A percentile compares a stretch with the other conserved stretches of the same genome.
phyloP scores from a whole-genome alignment of 2,797 vertebrate species.

The Fistularia tabacaria region DNA sequence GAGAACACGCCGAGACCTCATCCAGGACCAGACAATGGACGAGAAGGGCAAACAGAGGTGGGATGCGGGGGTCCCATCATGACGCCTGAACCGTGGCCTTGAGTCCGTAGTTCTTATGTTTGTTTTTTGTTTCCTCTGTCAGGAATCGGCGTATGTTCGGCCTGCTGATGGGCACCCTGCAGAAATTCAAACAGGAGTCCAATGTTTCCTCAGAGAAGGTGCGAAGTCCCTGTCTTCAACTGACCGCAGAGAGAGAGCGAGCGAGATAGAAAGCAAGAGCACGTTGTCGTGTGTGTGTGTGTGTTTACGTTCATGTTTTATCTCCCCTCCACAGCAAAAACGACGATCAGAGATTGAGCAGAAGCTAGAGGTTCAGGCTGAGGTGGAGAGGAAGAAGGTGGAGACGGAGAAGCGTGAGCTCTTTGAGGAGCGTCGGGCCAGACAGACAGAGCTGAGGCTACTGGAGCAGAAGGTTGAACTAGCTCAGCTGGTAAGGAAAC shows the following conservation, averaged over 20 bases:
- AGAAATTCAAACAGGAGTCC: constrained; percentile 98
- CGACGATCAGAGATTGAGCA: constrained; percentile 95
- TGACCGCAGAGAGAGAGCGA: too few relatives aligned
- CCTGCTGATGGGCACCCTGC: constrained; percentile 98
- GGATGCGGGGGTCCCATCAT: background rate
- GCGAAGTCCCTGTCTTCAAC: constrained; percentile 26
- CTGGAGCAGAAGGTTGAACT: constrained; percentile 98
- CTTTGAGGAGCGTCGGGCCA: constrained; percentile 95
- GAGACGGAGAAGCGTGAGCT: constrained; percentile 93
- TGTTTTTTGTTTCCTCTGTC: constrained; percentile 18
- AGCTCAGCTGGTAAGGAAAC: constrained; percentile 87
- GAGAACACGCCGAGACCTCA: constrained; percentile 97
- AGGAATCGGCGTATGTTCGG: constrained; percentile 99
- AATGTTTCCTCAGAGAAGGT: constrained; percentile 93
- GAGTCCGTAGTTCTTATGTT: background rate
- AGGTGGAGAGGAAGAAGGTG: constrained; percentile 92
- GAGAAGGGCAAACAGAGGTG: constrained; percentile 97
- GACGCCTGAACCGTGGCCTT: too few relatives aligned
- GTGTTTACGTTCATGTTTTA: background rate
- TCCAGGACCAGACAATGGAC: constrained; percentile 99
- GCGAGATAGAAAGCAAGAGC: too few relatives aligned
- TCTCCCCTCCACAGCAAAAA: constrained; percentile 82
- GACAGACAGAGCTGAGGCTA: constrained; percentile 94
- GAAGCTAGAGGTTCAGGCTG: constrained; percentile 97
- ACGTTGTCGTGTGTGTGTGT: background rate